Base-by-base conservation (phyloP, 2,797 vertebrate genomes). In the Peromyscus eremicus region DNA sequence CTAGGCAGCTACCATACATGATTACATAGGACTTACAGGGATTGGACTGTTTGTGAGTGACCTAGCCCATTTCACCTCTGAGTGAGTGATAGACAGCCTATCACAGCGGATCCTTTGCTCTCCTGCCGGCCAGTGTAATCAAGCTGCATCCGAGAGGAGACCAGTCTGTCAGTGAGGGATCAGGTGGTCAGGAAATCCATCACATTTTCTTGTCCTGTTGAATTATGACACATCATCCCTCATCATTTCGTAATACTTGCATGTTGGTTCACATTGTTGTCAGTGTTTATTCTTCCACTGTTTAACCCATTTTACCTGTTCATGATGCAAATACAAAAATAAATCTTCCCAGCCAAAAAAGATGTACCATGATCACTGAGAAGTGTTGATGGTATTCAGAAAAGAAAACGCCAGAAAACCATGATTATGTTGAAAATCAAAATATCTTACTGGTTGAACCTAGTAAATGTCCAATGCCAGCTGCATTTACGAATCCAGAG, bases 131-230 rank as follows among this genome's bases (percentile, higher is more conserved):
- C 95, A 93, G 34, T 49, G 95, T 94, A 97, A 96, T 89, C 95
- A 95, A 81, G 34, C 66, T 92, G 70, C 83, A 97, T 97, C 94
- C 92, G 46, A 90, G 98, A 96, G 71, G 95, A 89, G 84, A 97
- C 93, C 11, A 97, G 75, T 32, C 96, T 91, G 95, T 97, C 90
- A 97, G 86, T 95, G 95, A 98, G 94, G 97, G 96, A 98, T 60
- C 79, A 62, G 91, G 68, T 98, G 94, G 96, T 97, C 97, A 98
- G 93, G 97, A 98, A 98, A 98, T 97, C 52, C 91, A 98, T 98
- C 97, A 97, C 88, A 71, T 97, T 98, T 98, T 98, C 98, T 98
- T 70, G 9, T 98, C n/a, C 73, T 97, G 86, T 52, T 98, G 97
- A 98, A 97, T 95, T 97, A 98, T 73, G 95, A 98, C 91, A 96